phyloP scores from a whole-genome alignment of 2,888 invertebrate species.

The Ichneumon xanthorius region DNA sequence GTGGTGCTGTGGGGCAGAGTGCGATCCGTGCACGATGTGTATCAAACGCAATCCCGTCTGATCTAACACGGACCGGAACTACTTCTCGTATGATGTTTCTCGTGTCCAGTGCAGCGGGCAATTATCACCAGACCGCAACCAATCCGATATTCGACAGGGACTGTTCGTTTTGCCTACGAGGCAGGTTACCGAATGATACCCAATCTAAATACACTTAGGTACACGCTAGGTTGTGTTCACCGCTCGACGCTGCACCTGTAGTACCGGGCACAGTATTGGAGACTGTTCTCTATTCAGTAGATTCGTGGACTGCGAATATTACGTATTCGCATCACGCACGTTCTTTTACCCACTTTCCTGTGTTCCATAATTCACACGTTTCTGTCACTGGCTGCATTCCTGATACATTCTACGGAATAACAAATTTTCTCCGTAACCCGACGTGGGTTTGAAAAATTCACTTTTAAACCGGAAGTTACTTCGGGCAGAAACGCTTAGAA shows the following conservation, averaged over 20 bases:
- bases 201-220: conserved; percentile 15
- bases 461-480: background rate
- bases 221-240: background rate
- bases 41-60: conserved; percentile 30
- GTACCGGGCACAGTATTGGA: background rate
- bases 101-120: conserved; percentile 6
- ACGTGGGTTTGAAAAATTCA: background rate
- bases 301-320: background rate
- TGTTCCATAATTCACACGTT: background rate
- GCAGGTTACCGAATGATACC: background rate
- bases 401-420: background rate
- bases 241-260: too few species aligned
- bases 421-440: background rate
- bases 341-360: background rate
- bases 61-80: conserved; percentile 28
- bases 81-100: background rate
- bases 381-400: background rate
- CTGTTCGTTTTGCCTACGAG: background rate
- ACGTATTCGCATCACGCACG: background rate
- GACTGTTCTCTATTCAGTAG: background rate
- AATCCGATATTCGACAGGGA: background rate
- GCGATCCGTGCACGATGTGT: background rate
- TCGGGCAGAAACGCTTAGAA: too few species aligned
- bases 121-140: conserved; percentile 13
- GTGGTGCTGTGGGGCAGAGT: background rate